Evolutionary conservation across 2,888 invertebrate genomes (phyloP), one percentile per base, ranked within the genome.

Genomic region (Bombylius major): DNA sequence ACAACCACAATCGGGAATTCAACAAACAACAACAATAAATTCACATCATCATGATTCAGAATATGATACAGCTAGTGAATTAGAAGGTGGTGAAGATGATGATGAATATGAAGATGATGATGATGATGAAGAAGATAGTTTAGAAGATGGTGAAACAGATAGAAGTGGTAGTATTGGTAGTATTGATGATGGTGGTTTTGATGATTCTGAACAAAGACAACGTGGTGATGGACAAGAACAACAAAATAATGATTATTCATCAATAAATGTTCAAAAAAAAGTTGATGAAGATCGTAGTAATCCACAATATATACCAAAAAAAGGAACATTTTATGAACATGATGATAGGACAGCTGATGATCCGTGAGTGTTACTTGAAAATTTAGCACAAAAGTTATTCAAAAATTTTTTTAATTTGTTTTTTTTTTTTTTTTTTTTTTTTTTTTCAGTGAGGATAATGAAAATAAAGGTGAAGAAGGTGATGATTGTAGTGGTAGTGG

Each of bases 271-370:
- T 23, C 39, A 9, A 9, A 84, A 86, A 61, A 83, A 88, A 62
- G 82, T 95, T 4, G 96, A 96, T 69, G 95, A 96, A 70, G 97
- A 97, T 69, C 80, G 91, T 47, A 87, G 94, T 69, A 96, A 97
- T 76, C 97, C 97, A 2, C 96, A 97, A 67, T 97, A 95, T 73
- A 95, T 97, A 63, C 97, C 97, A 0, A 93, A 96, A 70, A 81
- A 88, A 62, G 97, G 97, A 1, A 91, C 91, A 0, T 97, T 97
- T 72, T 97, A 97, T 67, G 97, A 97, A 65, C 97, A 97, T 67
- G 97, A 97, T 69, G 92, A 93, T 67, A 78, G 94, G 60, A 90
- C 89, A 6, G 83, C 84, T 31, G 86, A 85, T 51, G 82, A 82
- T 61, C 78, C 77, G 83, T 83, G 72, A 75, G 71, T 66, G 2